These are phyloP conservation scores for Brenthis daphne DNA, from an alignment of 2,888 invertebrate species.

Conservation along the genomic window DNA sequence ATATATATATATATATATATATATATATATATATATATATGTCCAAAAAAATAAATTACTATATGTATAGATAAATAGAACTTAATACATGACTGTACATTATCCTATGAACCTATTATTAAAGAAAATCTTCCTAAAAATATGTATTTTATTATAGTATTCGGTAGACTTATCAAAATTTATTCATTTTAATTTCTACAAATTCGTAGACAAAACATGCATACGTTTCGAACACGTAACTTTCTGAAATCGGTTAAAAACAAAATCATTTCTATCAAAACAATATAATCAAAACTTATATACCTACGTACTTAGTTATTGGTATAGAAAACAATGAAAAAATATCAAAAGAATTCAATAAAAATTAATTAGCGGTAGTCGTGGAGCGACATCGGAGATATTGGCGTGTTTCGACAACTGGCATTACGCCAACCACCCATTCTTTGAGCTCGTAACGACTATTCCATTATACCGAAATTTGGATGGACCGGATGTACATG, in stretches of 20 bases:
- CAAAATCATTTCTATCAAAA: not conserved
- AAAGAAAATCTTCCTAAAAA: too few relatives aligned
- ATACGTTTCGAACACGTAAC: not conserved
- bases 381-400: slow-evolving; percentile 26
- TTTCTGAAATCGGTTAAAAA: not conserved
- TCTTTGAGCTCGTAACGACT: slow-evolving; percentile 66
- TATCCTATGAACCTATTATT: too few relatives aligned
- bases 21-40: too few relatives aligned
- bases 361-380: slow-evolving; percentile 18
- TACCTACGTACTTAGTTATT: not conserved
- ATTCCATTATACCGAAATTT: slow-evolving; percentile 69
- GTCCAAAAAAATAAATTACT: too few relatives aligned
- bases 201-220: too few relatives aligned
- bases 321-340: not conserved
- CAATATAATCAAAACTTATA: not conserved
- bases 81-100: too few relatives aligned
- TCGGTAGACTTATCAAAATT: too few relatives aligned
- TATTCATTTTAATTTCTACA: too few relatives aligned
- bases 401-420: slow-evolving; percentile 53
- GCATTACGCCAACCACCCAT: slow-evolving; percentile 61
- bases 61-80: too few relatives aligned
- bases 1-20: too few relatives aligned
- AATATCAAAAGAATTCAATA: slow-evolving; percentile 4
- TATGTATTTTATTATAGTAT: too few relatives aligned
- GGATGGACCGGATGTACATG: slow-evolving; percentile 51